phyloP scores from a whole-genome alignment of 2,888 invertebrate genomes.

The Brachylomia viminalis region DNA sequence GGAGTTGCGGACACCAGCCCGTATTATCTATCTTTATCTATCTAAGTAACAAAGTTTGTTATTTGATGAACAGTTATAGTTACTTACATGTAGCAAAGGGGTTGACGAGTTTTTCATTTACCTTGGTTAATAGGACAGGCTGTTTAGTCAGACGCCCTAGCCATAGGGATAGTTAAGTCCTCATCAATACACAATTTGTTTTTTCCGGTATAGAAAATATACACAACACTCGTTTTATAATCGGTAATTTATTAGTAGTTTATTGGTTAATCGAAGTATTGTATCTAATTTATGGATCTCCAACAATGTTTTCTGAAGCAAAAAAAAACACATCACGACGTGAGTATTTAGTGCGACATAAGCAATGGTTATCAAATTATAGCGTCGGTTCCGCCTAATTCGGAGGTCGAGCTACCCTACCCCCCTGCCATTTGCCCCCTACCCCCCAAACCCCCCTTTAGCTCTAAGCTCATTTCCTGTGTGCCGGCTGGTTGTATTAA shows the following conservation, averaged over 20 bases:
- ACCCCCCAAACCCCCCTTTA: conserved; percentile 68
- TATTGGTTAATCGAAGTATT: background rate
- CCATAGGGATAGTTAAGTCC: background rate
- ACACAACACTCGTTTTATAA: background rate
- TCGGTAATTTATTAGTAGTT: background rate
- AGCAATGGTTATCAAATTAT: conserved; percentile 78
- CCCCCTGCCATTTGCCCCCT: conserved; percentile 53
- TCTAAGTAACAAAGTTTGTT: background rate
- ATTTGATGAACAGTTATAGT: background rate
- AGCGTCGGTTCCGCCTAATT: conserved; percentile 81
- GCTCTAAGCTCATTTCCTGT: conserved; percentile 93
- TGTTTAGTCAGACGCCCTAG: background rate
- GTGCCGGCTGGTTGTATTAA: conserved; percentile 93
- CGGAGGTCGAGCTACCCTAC: conserved; percentile 70
- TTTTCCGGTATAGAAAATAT: background rate
- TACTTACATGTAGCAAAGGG: background rate
- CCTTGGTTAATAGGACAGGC: background rate
- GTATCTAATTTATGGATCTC: background rate
- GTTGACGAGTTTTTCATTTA: background rate
- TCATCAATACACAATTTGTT: background rate
- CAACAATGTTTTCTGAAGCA: background rate
- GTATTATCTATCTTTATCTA: no score
- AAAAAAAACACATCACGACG: background rate
- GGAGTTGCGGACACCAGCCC: no score
- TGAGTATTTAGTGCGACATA: conserved; percentile 52